Conservation (phyloP, 2,797 vertebrate species). For the Scomberomorus guttatus region DNA sequence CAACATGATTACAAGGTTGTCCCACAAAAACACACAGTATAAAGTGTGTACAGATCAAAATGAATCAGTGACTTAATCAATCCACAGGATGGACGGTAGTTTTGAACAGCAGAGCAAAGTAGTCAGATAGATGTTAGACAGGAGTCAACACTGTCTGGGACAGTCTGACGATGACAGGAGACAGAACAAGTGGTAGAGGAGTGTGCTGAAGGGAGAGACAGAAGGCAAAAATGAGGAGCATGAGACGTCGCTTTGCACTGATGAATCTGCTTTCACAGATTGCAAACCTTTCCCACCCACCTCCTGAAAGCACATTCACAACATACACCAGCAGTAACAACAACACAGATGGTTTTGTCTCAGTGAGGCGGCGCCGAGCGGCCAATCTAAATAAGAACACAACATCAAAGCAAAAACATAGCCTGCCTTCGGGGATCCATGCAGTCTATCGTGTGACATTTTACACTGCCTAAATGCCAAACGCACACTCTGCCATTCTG, state of each 20-base stretch:
- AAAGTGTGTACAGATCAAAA: constrained; percentile 10
- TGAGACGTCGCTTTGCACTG: constrained; percentile 41
- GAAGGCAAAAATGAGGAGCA: constrained; percentile 46
- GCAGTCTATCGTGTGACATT: constrained; percentile 55
- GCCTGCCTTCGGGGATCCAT: constrained; percentile 46
- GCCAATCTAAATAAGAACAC: constrained; percentile 68
- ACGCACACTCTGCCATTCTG: constrained; percentile 25
- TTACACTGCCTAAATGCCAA: constrained; percentile 66
- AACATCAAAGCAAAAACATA: constrained; percentile 61
- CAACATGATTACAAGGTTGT: constrained; percentile 24
- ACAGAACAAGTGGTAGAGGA: not conserved
- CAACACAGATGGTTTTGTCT: constrained; percentile 76
- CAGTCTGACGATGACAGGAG: constrained; percentile 20
- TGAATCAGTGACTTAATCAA: constrained; percentile 5
- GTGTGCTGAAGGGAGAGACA: constrained; percentile 44
- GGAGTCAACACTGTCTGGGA: constrained; percentile 30
- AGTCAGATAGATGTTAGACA: constrained; percentile 22
- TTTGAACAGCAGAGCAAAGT: not conserved
- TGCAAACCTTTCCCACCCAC: constrained; percentile 66
- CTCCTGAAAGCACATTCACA: constrained; percentile 58
- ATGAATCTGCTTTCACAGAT: constrained; percentile 64
- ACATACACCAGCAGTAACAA: constrained; percentile 55
- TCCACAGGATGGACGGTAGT: constrained; percentile 10
- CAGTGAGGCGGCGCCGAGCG: constrained; percentile 46
- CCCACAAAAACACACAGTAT: not conserved